Evolutionary conservation across 2,113 vertebrate species (phyloP).

Genomic region (Marcusenius ussheri): DNA sequence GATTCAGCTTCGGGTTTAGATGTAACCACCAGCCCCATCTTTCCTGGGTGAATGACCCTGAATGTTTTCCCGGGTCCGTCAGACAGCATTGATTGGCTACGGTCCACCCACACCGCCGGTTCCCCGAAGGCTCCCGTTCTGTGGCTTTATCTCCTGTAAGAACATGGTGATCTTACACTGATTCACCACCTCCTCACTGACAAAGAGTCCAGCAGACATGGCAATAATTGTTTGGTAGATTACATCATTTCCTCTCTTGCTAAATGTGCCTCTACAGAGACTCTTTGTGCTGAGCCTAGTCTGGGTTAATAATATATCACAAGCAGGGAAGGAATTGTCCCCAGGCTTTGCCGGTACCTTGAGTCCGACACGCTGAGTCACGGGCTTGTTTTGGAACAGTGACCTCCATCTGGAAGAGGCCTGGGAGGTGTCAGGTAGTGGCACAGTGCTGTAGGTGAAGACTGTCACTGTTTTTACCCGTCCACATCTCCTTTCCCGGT

Average conservation of each 20-base stretch:
- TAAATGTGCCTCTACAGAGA: not conserved
- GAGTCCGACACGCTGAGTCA: constrained; percentile 11
- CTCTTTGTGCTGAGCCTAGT: not conserved
- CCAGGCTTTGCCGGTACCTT: not conserved
- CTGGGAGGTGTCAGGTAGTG: not conserved
- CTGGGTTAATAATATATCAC: not conserved
- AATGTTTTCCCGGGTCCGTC: not conserved
- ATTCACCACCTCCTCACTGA: not conserved
- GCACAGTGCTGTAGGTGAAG: not conserved
- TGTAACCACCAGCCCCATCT: not conserved
- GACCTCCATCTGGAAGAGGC: not conserved
- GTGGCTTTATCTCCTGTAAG: not conserved
- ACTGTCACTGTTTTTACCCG: not conserved
- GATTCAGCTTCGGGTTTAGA: not conserved
- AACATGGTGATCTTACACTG: not conserved
- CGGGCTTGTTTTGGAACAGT: not conserved
- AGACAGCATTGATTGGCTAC: not conserved
- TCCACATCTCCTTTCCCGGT: not conserved
- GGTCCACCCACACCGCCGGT: not conserved
- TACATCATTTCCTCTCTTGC: not conserved
- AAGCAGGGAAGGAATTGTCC: not conserved
- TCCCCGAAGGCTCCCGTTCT: not conserved
- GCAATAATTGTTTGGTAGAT: not conserved
- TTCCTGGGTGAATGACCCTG: not conserved
- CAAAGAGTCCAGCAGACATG: not conserved